These are phyloP conservation scores for Drosophila ficusphila DNA, from an alignment of 1,140 invertebrate species.

Conservation along the genomic window DNA sequence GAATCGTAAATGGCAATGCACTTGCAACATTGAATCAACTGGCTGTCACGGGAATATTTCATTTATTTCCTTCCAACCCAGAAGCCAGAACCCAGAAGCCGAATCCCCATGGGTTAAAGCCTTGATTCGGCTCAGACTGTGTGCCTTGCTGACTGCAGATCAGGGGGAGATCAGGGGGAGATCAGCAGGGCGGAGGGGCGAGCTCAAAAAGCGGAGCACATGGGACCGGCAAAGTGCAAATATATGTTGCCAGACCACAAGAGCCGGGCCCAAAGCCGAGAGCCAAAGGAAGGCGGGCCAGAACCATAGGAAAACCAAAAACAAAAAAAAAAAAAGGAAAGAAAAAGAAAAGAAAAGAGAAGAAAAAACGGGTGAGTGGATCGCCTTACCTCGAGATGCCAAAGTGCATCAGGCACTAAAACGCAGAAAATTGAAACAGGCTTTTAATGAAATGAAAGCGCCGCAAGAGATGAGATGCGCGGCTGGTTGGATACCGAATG, in stretches of 20 bases:
- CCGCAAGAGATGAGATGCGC: constrained; percentile 55
- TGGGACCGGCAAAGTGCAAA: constrained; percentile 66
- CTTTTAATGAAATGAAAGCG: constrained; percentile 81
- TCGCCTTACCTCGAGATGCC: constrained; percentile 62
- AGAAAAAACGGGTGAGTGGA: constrained; percentile 16
- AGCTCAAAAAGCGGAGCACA: constrained; percentile 9
- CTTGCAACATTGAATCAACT: neutral
- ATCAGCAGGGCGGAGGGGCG: neutral
- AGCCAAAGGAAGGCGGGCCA: constrained; percentile 21
- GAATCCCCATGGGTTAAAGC: constrained; percentile 13
- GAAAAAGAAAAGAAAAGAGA: too few species aligned
- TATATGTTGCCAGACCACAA: constrained; percentile 66
- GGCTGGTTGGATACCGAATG: neutral
- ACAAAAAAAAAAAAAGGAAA: neutral
- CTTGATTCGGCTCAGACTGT: neutral
- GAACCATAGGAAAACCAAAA: constrained; percentile 3
- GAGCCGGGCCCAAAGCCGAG: constrained; percentile 9
- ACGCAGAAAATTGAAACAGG: constrained; percentile 84
- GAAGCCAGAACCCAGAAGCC: too few species aligned
- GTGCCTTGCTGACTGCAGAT: neutral
- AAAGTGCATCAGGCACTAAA: constrained; percentile 83
- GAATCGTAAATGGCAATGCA: too few species aligned
- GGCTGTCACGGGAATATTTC: neutral
- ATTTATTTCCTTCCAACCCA: neutral
- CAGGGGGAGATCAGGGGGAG: constrained; percentile 4